These are phyloP conservation scores for Ailuropoda melanoleuca DNA, from an alignment of 2,113 vertebrate species.

Conservation along the genomic window DNA sequence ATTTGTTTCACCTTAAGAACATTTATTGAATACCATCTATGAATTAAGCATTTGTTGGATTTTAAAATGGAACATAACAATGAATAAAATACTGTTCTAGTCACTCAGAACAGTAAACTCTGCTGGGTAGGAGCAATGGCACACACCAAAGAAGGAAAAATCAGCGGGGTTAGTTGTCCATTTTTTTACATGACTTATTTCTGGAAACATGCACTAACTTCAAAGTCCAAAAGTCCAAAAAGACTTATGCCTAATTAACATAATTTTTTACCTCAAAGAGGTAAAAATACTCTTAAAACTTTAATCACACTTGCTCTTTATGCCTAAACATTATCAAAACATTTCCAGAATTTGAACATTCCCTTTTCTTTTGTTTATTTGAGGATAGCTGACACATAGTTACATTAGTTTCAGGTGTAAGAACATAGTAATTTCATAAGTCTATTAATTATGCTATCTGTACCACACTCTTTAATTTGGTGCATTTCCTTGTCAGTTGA, in stretches of 20 bases:
- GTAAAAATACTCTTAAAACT: neutral
- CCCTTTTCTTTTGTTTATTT: neutral
- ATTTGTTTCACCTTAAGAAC: neutral
- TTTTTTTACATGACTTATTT: neutral
- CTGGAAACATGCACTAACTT: neutral
- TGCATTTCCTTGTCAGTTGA: neutral
- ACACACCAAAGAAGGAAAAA: neutral
- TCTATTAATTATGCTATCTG: neutral
- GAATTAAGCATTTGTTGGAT: no score
- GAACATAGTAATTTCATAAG: neutral
- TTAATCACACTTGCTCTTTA: neutral
- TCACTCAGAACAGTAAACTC: no score
- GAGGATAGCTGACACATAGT: neutral
- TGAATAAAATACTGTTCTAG: neutral
- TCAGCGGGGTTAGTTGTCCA: fast-evolving
- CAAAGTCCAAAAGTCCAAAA: neutral
- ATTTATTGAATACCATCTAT: neutral
- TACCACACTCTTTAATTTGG: neutral
- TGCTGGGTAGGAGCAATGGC: fast-evolving
- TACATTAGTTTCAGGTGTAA: neutral
- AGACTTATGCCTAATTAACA: neutral
- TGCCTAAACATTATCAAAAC: neutral
- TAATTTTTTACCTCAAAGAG: neutral
- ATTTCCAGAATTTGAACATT: neutral
- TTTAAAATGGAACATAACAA: neutral